A percentile compares a stretch with the other conserved stretches of the same genome.
These are phyloP conservation scores for Schizotus pectinicornis DNA, from an alignment of 2,888 invertebrate genomes.

Conservation along the genomic window DNA sequence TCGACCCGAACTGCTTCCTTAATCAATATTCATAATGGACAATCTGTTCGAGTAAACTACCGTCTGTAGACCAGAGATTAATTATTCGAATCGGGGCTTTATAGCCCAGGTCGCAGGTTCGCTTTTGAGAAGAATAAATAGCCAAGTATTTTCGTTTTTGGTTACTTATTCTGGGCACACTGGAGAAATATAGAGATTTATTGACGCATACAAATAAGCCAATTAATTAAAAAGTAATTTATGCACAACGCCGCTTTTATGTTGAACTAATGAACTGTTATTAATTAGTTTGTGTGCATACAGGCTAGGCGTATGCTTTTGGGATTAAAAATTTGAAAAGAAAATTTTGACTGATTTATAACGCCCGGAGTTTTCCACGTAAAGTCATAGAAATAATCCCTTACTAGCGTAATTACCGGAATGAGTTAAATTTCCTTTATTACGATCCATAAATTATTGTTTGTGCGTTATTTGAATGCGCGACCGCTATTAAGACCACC, in stretches of 20 bases:
- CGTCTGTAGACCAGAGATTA: constrained; percentile 21
- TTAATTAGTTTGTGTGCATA: constrained; percentile 14
- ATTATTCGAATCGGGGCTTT: not conserved
- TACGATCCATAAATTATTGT: too few relatives aligned
- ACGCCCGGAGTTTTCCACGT: too few relatives aligned
- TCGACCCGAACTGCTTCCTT: constrained; percentile 14
- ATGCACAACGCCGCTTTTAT: constrained; percentile 15
- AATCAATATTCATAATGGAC: constrained; percentile 21
- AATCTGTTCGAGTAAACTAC: constrained; percentile 19
- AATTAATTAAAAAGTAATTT: constrained; percentile 21
- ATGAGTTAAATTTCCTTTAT: too few relatives aligned
- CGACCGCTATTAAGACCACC: too few relatives aligned
- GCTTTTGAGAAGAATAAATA: not conserved
- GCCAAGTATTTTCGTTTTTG: not conserved
- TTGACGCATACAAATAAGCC: constrained; percentile 15
- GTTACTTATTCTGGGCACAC: not conserved
- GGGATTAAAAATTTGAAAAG: constrained; percentile 9
- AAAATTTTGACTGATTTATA: constrained; percentile 7
- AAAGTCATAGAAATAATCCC: too few relatives aligned
- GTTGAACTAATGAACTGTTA: constrained; percentile 23
- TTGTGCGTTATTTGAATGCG: too few relatives aligned
- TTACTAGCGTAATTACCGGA: too few relatives aligned
- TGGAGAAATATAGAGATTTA: constrained; percentile 15
- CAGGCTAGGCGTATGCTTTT: constrained; percentile 6
- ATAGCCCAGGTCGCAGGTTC: not conserved